A percentile compares a stretch with the other conserved stretches of the same genome.
Evolutionary conservation across 2,113 vertebrate genomes (phyloP).

Genomic region (Phaethon lepturus): DNA sequence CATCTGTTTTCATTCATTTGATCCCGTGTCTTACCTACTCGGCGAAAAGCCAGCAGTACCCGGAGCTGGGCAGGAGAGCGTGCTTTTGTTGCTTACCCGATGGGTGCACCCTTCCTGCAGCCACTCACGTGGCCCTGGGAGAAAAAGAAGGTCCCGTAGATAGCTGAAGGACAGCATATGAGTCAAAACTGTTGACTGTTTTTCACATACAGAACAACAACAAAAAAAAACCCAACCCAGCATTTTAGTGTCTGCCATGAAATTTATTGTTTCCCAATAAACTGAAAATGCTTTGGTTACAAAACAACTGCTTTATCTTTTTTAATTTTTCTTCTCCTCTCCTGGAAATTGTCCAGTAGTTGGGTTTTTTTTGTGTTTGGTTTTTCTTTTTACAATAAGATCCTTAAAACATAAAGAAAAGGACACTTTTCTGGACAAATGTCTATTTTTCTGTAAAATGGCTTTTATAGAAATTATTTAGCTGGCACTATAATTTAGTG

Average conservation of each 20-base stretch:
- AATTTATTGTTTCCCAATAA: slow-evolving; percentile 4
- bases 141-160: background rate
- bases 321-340: background rate
- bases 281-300: background rate
- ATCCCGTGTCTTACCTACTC: accelerated
- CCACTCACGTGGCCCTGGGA: background rate
- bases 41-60: background rate
- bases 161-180: background rate
- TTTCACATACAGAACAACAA: background rate
- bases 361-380: background rate
- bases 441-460: background rate
- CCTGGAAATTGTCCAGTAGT: background rate
- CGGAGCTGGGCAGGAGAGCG: accelerated
- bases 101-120: background rate
- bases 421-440: background rate
- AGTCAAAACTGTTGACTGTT: background rate
- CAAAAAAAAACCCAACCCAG: background rate
- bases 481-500: background rate
- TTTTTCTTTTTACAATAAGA: background rate
- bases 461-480: background rate
- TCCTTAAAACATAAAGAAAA: background rate
- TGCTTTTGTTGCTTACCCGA: background rate
- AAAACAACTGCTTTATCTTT: background rate
- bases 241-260: background rate
- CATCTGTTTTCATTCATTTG: background rate